Percentiles rank a stretch among this genome's conserved stretches.
phyloP scores from a whole-genome alignment of 1,140 invertebrate species.

The Mercenaria mercenaria region DNA sequence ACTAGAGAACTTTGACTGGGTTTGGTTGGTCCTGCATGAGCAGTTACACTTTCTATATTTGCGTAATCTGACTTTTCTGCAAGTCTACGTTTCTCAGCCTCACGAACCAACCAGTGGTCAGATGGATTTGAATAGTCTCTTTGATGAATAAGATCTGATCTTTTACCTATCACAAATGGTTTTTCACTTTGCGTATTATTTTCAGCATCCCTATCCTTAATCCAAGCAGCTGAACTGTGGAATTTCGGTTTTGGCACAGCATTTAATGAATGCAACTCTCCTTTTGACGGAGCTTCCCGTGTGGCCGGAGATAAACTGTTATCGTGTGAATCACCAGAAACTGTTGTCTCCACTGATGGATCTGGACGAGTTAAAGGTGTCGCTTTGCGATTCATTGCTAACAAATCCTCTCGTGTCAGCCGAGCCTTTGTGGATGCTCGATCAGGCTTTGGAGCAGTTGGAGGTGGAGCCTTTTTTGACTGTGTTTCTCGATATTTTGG shows the following conservation, averaged over 20 bases:
- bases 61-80: slow-evolving; percentile 67
- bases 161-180: slow-evolving; percentile 59
- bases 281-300: slow-evolving; percentile 72
- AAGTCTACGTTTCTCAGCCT: slow-evolving; percentile 93
- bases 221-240: slow-evolving; percentile 73
- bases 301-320: slow-evolving; percentile 40
- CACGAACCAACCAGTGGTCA: slow-evolving; percentile 88
- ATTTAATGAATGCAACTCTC: slow-evolving; percentile 79
- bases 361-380: slow-evolving; percentile 70
- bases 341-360: slow-evolving; percentile 51
- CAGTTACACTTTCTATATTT: slow-evolving; percentile 44
- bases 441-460: slow-evolving; percentile 59
- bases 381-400: slow-evolving; percentile 82
- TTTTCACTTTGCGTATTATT: slow-evolving; percentile 23
- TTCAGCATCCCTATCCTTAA: slow-evolving; percentile 55
- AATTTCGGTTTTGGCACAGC: slow-evolving; percentile 79
- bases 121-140: slow-evolving; percentile 77
- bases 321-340: slow-evolving; percentile 13
- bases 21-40: slow-evolving; percentile 77
- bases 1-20: slow-evolving; percentile 70
- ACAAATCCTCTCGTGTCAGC: slow-evolving; percentile 79
- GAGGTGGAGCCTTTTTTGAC: slow-evolving; percentile 42
- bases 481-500: neutral
- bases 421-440: slow-evolving; percentile 29
- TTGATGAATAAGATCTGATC: slow-evolving; percentile 60